Percentiles rank a stretch among this genome's conserved stretches.
These are phyloP conservation scores for Scaeva pyrastri DNA, from an alignment of 2,888 invertebrate genomes.

Conservation along the genomic window DNA sequence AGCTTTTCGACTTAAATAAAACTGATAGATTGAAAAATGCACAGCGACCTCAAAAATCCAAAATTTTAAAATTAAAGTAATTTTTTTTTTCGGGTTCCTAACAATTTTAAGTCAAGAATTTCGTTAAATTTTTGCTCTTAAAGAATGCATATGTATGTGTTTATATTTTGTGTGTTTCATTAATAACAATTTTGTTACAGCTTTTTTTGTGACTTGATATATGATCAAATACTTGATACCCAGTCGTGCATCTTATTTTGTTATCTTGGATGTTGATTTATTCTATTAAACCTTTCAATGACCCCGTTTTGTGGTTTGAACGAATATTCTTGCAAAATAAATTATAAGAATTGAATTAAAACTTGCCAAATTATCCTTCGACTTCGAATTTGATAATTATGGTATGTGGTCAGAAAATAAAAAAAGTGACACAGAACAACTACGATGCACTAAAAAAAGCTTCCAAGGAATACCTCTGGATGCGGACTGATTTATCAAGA, in stretches of 20 bases:
- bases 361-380: conserved; percentile 1
- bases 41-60: too few species aligned
- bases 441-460: neutral
- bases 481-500: neutral
- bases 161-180: too few species aligned
- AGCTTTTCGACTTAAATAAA: too few species aligned
- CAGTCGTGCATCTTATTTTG: conserved; percentile 27
- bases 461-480: neutral
- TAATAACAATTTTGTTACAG: too few species aligned
- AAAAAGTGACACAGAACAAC: neutral
- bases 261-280: conserved; percentile 63
- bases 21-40: too few species aligned
- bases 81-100: too few species aligned
- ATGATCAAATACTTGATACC: neutral
- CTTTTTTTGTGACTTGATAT: neutral
- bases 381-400: neutral
- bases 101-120: too few species aligned
- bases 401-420: neutral
- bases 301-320: conserved; percentile 53
- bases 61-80: too few species aligned
- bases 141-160: too few species aligned
- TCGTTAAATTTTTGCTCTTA: too few species aligned
- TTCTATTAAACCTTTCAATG: conserved; percentile 72
- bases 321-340: neutral
- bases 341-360: neutral